Evolutionary conservation across 1,140 invertebrate genomes (phyloP).

Genomic region (Orius laevigatus): DNA sequence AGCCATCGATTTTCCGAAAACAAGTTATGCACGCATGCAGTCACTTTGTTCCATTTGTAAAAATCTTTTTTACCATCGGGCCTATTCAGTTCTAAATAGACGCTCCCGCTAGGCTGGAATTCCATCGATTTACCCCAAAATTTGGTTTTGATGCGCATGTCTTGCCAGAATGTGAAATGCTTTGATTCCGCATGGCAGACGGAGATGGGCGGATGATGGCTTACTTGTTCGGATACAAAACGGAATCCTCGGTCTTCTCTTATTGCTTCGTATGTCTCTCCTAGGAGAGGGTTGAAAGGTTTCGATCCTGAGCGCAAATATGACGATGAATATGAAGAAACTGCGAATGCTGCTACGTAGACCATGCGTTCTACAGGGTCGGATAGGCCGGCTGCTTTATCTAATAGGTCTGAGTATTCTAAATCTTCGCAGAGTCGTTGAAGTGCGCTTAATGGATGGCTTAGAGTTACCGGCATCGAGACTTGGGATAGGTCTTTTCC

Average conservation of each 20-base stretch:
- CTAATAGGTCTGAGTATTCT: constrained; percentile 65
- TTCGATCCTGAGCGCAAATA: constrained; percentile 66
- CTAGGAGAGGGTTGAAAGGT: constrained; percentile 74
- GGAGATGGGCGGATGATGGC: constrained; percentile 72
- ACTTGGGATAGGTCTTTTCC: constrained; percentile 75
- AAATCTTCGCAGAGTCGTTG: constrained; percentile 67
- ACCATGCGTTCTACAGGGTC: constrained; percentile 55
- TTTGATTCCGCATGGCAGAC: constrained; percentile 61
- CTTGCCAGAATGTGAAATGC: constrained; percentile 67
- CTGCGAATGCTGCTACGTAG: constrained; percentile 64
- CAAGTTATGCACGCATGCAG: constrained; percentile 73
- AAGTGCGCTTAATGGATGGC: constrained; percentile 72
- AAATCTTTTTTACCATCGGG: constrained; percentile 36
- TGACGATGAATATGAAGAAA: constrained; percentile 62
- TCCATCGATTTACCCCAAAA: constrained; percentile 88
- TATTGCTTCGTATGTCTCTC: constrained; percentile 71
- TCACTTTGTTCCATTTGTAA: constrained; percentile 76
- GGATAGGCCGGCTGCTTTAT: constrained; percentile 44
- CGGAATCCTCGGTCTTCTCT: constrained; percentile 59
- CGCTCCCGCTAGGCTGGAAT: constrained; percentile 59
- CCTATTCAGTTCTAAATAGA: constrained; percentile 33
- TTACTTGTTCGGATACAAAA: constrained; percentile 60
- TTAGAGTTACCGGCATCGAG: constrained; percentile 65
- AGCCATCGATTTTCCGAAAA: constrained; percentile 71
- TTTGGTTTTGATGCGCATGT: constrained; percentile 65